phyloP scores from a whole-genome alignment of 2,797 vertebrate species.

The Centroberyx gerrardi region DNA sequence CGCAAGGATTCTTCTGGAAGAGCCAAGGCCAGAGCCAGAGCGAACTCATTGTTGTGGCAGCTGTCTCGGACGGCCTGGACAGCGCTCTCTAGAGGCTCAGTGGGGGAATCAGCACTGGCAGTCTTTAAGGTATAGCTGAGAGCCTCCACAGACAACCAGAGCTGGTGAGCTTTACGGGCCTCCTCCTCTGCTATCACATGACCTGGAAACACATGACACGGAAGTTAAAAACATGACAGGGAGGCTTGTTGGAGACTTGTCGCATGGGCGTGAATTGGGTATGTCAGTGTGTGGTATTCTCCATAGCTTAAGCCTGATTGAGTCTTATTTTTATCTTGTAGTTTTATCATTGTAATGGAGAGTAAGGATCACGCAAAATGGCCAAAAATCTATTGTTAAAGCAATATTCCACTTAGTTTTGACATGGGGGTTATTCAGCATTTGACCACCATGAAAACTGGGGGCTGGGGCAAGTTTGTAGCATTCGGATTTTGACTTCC shows the following conservation, averaged over 20 bases:
- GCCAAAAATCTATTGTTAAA: too few species aligned
- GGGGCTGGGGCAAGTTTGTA: too few species aligned
- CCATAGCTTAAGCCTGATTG: too few species aligned
- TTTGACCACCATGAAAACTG: too few species aligned
- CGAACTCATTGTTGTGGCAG: slow-evolving; percentile 90
- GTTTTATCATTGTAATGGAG: too few species aligned
- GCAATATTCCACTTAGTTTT: too few species aligned
- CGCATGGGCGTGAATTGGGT: too few species aligned
- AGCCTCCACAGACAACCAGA: slow-evolving; percentile 96
- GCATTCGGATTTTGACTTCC: too few species aligned
- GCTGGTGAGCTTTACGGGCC: slow-evolving; percentile 93
- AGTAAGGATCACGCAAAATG: too few species aligned
- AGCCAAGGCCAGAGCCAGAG: slow-evolving; percentile 87
- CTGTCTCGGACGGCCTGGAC: slow-evolving; percentile 87
- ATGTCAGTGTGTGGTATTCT: too few species aligned
- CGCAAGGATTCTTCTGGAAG: slow-evolving; percentile 91
- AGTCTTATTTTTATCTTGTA: too few species aligned
- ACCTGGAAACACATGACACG: slow-evolving; percentile 80
- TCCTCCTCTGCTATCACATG: slow-evolving; percentile 93
- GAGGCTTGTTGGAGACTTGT: background rate
- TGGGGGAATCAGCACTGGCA: slow-evolving; percentile 83
- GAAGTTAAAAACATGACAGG: background rate
- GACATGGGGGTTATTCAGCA: too few species aligned
- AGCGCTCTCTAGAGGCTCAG: slow-evolving; percentile 86
- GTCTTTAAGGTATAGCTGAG: slow-evolving; percentile 91